Percentiles rank a stretch among this genome's conserved stretches.
Conservation (phyloP, 2,113 vertebrate genomes). For the Noctilio leporinus region DNA sequence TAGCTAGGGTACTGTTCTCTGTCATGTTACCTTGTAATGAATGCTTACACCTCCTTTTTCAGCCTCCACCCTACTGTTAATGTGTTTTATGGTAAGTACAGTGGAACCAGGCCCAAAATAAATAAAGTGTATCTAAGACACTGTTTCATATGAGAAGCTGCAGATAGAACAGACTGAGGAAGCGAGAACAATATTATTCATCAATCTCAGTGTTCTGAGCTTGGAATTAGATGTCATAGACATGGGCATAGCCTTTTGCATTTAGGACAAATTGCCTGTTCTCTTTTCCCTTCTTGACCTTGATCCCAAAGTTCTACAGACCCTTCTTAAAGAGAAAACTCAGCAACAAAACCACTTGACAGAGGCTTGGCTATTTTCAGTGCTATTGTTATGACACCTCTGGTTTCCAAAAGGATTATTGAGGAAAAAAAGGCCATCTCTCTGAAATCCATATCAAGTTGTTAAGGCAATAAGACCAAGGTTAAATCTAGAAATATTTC, state of each 20-base stretch:
- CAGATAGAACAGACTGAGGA: background rate
- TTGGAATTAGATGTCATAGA: background rate
- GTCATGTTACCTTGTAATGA: conserved; percentile 20
- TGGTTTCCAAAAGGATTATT: conserved; percentile 11
- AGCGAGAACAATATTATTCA: background rate
- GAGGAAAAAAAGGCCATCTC: background rate
- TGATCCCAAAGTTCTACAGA: background rate
- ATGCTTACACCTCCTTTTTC: conserved; percentile 11
- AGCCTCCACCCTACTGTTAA: background rate
- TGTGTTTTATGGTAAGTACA: conserved; percentile 10
- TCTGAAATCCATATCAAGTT: conserved; percentile 42
- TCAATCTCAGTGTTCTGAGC: background rate
- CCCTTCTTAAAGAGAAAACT: background rate
- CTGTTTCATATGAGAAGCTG: background rate
- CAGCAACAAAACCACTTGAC: background rate
- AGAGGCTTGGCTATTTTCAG: background rate
- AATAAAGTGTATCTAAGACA: background rate
- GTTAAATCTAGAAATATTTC: conserved; percentile 12
- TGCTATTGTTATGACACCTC: background rate
- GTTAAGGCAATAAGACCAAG: conserved; percentile 48
- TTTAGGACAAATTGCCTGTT: background rate
- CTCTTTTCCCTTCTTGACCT: background rate
- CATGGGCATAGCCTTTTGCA: background rate
- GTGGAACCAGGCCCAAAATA: background rate
- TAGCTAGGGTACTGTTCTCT: conserved; percentile 34